Percentiles rank a stretch among this genome's conserved stretches.
These are phyloP conservation scores for Ernsta delagoae DNA, from an alignment of 2,888 invertebrate species.

Conservation along the genomic window DNA sequence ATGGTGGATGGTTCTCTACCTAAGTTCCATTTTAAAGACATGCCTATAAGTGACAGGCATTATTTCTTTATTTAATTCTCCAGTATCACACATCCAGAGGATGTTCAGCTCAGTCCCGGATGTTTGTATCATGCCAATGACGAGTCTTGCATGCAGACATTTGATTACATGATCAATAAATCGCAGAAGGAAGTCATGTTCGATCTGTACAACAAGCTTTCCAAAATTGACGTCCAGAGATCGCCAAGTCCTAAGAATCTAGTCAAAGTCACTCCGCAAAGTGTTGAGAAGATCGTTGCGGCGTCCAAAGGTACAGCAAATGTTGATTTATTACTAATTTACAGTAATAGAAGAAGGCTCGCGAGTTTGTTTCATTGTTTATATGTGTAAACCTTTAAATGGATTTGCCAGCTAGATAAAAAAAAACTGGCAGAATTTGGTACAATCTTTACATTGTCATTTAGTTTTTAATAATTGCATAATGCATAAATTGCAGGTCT, in stretches of 20 bases:
- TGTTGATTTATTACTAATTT: no score
- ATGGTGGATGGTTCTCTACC: no score
- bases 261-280: slow-evolving; percentile 77
- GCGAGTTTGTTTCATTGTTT: no score
- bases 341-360: no score
- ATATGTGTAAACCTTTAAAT: no score
- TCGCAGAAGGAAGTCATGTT: slow-evolving; percentile 82
- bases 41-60: no score
- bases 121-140: slow-evolving; percentile 70
- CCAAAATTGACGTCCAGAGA: slow-evolving; percentile 71
- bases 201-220: slow-evolving; percentile 76
- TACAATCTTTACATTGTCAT: no score
- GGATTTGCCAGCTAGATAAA: no score
- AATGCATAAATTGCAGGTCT: no score
- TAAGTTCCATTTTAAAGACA: no score
- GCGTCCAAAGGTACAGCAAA: slow-evolving; percentile 66
- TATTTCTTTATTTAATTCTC: slow-evolving; percentile 35
- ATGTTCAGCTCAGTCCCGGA: slow-evolving; percentile 70
- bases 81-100: slow-evolving; percentile 65
- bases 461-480: no score
- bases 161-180: slow-evolving; percentile 79
- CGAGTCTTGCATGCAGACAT: slow-evolving; percentile 68
- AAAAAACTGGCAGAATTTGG: no score
- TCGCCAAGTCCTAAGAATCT: slow-evolving; percentile 74
- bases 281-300: slow-evolving; percentile 74